Percentiles rank a stretch among this genome's conserved stretches.
Conservation (phyloP, 1,140 invertebrate species). For the Epicauta chinensis region DNA sequence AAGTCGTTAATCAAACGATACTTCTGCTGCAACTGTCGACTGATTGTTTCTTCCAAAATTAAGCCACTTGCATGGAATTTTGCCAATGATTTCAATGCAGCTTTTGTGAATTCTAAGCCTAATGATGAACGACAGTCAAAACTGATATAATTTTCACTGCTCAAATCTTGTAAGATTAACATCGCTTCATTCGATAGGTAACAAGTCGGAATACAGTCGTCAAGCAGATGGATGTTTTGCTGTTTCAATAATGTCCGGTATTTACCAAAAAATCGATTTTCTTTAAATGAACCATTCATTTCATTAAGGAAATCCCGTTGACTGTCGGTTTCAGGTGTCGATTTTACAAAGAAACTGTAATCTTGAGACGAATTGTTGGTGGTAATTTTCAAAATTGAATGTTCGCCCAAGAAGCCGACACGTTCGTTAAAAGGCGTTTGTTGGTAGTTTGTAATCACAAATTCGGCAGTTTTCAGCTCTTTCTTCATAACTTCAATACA, state of each 20-base stretch:
- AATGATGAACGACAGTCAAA: constrained; percentile 7
- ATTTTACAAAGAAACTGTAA: constrained; percentile 13
- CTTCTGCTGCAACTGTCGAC: constrained; percentile 9
- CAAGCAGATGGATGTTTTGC: constrained; percentile 1
- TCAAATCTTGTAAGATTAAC: constrained; percentile 22
- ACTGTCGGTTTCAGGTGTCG: not conserved
- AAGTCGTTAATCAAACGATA: constrained; percentile 6
- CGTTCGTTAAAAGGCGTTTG: constrained; percentile 4
- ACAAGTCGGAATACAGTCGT: constrained; percentile 7
- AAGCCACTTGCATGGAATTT: constrained; percentile 26
- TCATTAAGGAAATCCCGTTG: constrained; percentile 12
- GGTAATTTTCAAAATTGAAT: constrained; percentile 10
- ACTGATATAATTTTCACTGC: constrained; percentile 4
- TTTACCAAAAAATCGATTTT: constrained; percentile 9
- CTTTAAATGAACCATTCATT: constrained; percentile 6
- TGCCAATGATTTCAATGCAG: constrained; percentile 13
- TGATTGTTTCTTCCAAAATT: constrained; percentile 23
- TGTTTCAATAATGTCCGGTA: constrained; percentile 4
- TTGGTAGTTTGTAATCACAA: constrained; percentile 5
- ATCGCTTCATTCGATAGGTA: constrained; percentile 1
- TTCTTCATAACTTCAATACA: constrained; percentile 4
- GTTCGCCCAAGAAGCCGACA: constrained; percentile 15
- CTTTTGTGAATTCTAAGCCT: constrained; percentile 7
- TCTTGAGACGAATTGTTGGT: not conserved
- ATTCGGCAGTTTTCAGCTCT: not conserved